Conservation (phyloP, 2,797 vertebrate species). For the Thamnophis elegans region DNA sequence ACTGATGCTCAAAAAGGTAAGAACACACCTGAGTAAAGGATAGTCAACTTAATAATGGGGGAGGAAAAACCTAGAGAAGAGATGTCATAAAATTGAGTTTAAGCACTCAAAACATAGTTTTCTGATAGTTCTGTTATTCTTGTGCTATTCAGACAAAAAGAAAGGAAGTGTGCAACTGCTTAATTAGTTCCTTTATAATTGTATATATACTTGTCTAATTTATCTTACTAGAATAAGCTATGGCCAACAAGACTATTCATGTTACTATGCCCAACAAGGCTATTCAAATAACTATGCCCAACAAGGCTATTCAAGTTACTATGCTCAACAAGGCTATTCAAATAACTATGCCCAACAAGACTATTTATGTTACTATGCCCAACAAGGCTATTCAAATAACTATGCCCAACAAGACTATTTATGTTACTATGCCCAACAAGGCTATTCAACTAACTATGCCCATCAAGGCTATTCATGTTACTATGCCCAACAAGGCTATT, state of each 20-base stretch:
- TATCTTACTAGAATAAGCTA: not conserved
- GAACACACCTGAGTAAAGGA: not conserved
- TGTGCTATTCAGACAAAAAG: not conserved
- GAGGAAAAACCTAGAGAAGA: not conserved
- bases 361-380: too few species aligned
- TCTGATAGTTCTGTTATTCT: not conserved
- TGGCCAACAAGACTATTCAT: not conserved
- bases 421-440: too few species aligned
- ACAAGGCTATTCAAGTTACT: not conserved
- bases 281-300: too few species aligned
- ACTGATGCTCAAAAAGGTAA: constrained; percentile 22
- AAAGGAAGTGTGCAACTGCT: not conserved
- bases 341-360: too few species aligned
- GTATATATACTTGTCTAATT: not conserved
- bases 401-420: too few species aligned
- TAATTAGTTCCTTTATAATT: not conserved
- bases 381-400: too few species aligned
- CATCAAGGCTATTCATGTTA: too few species aligned
- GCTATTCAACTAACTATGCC: too few species aligned
- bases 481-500: not conserved
- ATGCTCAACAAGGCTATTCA: not conserved
- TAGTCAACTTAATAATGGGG: not conserved
- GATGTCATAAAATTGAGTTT: not conserved
- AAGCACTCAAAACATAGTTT: not conserved
- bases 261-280: not conserved